phyloP scores from a whole-genome alignment of 2,797 vertebrate genomes.

The Sebastes baramenuke region DNA sequence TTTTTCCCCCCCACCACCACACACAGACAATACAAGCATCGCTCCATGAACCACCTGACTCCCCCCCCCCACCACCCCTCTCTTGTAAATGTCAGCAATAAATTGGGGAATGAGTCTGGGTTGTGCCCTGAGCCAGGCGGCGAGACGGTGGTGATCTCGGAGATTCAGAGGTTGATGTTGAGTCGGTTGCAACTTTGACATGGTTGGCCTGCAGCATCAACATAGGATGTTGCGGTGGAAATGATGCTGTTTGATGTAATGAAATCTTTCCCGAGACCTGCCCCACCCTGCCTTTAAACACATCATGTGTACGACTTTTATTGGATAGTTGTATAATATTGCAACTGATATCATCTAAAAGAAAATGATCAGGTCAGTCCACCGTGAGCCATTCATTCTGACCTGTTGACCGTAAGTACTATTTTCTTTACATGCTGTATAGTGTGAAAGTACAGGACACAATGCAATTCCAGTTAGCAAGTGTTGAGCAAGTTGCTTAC shows the following conservation, averaged over 20 bases:
- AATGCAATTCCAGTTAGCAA: background rate
- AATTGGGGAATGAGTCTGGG: conserved; percentile 14
- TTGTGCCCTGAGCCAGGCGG: conserved; percentile 23
- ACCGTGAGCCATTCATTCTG: background rate
- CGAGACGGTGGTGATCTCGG: conserved; percentile 10
- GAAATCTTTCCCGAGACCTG: no score
- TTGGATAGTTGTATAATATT: no score
- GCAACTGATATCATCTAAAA: no score
- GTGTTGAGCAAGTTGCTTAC: background rate
- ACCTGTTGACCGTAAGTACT: background rate
- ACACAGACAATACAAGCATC: background rate
- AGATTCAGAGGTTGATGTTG: conserved; percentile 1
- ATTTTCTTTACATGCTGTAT: background rate
- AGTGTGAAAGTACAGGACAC: background rate
- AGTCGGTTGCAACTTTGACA: conserved; percentile 11
- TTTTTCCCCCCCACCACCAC: background rate
- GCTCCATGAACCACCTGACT: background rate
- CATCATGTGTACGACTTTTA: no score
- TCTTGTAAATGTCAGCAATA: conserved; percentile 46
- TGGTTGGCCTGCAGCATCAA: conserved; percentile 42
- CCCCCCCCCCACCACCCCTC: no score
- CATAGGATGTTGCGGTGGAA: conserved; percentile 6
- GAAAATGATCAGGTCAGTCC: background rate
- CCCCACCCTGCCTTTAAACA: no score
- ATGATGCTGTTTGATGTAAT: background rate